These are phyloP conservation scores for Anastrepha ludens DNA, from an alignment of 1,140 invertebrate species.

Conservation along the genomic window DNA sequence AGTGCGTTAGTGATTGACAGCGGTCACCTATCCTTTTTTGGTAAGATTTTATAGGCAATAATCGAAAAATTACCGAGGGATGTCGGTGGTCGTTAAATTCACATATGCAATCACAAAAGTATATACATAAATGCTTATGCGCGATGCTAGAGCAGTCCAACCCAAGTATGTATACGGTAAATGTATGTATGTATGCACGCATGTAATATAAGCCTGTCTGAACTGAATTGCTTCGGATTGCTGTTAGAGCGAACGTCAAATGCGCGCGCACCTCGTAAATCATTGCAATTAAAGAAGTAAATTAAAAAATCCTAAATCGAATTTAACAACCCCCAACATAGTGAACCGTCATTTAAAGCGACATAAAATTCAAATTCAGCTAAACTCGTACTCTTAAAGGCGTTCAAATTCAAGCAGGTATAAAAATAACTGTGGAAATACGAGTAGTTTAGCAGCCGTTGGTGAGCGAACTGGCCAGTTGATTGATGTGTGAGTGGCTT, in stretches of 20 bases:
- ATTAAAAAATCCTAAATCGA: conserved; percentile 31
- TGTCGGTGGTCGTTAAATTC: no score
- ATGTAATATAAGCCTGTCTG: background rate
- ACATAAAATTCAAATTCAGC: background rate
- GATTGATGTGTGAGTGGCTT: conserved; percentile 11
- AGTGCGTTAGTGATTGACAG: no score
- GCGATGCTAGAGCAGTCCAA: no score
- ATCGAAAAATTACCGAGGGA: no score
- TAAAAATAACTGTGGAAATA: background rate
- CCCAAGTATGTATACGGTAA: no score
- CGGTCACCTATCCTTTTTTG: no score
- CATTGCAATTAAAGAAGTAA: conserved; percentile 27
- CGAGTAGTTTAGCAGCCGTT: no score
- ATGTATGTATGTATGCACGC: background rate
- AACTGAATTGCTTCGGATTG: background rate
- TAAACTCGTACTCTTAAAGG: background rate
- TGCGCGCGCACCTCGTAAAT: conserved; percentile 21
- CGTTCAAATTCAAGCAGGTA: background rate
- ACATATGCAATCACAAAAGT: background rate
- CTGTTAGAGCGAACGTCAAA: background rate
- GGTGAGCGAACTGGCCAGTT: background rate
- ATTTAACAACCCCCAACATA: background rate
- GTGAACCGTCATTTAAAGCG: conserved; percentile 7
- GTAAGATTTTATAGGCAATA: no score
- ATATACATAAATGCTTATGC: background rate